Evolutionary conservation across 2,113 vertebrate species (phyloP).

Genomic region (Oryzias javanicus): DNA sequence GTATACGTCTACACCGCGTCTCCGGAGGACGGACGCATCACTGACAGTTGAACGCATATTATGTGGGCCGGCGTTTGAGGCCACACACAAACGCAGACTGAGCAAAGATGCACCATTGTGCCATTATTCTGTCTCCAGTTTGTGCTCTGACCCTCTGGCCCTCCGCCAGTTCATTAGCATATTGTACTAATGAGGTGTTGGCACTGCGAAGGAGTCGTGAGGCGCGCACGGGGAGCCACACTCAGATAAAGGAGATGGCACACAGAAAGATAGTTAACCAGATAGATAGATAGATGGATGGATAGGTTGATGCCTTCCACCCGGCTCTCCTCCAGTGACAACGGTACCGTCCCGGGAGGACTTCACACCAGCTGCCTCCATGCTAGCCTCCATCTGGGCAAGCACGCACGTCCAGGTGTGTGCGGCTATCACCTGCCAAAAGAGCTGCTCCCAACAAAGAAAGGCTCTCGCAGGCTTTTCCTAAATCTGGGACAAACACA

Average conservation of each 20-base stretch:
- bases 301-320: constrained; percentile 22
- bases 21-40: background rate
- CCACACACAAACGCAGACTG: constrained; percentile 29
- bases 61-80: constrained; percentile 18
- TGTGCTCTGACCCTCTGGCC: constrained; percentile 92
- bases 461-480: constrained; percentile 38
- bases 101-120: constrained; percentile 75
- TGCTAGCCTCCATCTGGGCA: constrained; percentile 72
- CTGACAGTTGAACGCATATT: constrained; percentile 20
- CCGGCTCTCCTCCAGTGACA: constrained; percentile 45
- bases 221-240: constrained; percentile 48
- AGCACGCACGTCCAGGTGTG: constrained; percentile 64
- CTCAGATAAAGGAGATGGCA: constrained; percentile 42
- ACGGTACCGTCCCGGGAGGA: constrained; percentile 53
- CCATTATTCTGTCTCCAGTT: constrained; percentile 94
- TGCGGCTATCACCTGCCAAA: constrained; percentile 67
- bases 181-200: constrained; percentile 82
- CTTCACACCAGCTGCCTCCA: constrained; percentile 61
- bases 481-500: constrained; percentile 57
- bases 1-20: background rate
- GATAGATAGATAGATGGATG: constrained; percentile 26
- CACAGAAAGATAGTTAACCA: constrained; percentile 20
- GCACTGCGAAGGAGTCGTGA: constrained; percentile 61
- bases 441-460: constrained; percentile 53
- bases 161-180: constrained; percentile 90